Evolutionary conservation across 2,113 vertebrate species (phyloP), one percentile per base, ranked within the genome.

Genomic region (Zosterops japonicus): DNA sequence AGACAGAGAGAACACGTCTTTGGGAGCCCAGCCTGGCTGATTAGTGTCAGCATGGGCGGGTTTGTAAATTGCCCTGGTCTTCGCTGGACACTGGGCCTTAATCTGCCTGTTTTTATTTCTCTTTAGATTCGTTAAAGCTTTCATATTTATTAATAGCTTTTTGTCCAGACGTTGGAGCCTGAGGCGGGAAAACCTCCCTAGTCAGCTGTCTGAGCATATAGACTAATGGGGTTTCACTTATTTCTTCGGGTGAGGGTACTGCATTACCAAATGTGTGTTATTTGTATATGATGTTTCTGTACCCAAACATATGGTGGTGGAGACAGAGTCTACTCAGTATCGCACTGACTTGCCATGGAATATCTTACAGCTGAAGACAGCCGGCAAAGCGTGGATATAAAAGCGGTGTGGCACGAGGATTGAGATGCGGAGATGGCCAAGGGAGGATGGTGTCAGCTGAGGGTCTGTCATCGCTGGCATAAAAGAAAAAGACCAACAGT

Each of bases 101-200:
- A 93, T 95, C 90, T 93, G 90, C 83, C 74, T 91, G 78, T 2
- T 84, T 92, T 83, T 90, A 75, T 96, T 97, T 96, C 79, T 56
- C 80, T 92, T 92, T n/a, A 87, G 61, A 74, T 94, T 94, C 21
- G 53, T 96, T 94, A 96, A 93, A 90, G 79, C 82, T 94, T 95
- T 94, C 80, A 24, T 95, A 93, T 95, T 95, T 96, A 92, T 95
- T 96, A 97, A 95, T 96, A 95, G 81, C 59, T 94, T 95, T 95
- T 90, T 93, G 89, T 94, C 90, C 95, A 94, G 96, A 94, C 70
- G 1, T 60, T 77, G 25, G 81, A 95, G 90, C 95, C 92, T 1
- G 29, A 72, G 89, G 91, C 25, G 0, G 82, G 85, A 90, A 83
- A 85, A 90, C 56, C 53, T 93, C 83, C 52, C 76, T n/a, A 67